Evolutionary conservation across 35 echinoderm and acorn worm species (phyloP), one percentile per base, ranked within the genome.

Genomic region (Lytechinus pictus): DNA sequence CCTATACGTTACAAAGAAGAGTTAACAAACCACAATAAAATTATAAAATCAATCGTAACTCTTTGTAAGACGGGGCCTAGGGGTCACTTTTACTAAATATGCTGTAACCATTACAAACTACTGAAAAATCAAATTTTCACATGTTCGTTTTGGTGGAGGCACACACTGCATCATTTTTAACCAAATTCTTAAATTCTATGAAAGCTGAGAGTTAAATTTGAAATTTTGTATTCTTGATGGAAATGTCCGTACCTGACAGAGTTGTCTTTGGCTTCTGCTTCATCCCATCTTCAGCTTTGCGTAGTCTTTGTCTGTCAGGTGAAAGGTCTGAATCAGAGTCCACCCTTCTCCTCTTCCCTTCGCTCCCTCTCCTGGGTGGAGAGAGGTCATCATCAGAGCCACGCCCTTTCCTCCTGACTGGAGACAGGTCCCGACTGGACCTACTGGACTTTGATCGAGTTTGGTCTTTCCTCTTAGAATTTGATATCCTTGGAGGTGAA

Each of bases 361-460:
- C 8, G 57, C 71, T 8, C 14, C 61, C 51, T 95, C 88, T 99
- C 92, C 97, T 97, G 7, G 94, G 94, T 44, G 97, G 97, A 55
- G 97, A 98, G 54, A 97, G 94, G 57, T 97, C 97, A 29, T 57
- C 94, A 90, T 98, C 96, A 10, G 94, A 95, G 53, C 54, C 53
- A 11, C 13, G n/a, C 54, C 92, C 27, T 93, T 93, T 57, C 92
- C 94, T 94, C 54, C 96, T 95, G 87, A 33, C 13, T 79, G 94
- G 97, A 57, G 97, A 97, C 21, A 61, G 89, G 53, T 97, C 95
- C 89, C 89, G 58, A 7, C 86, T 95, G 21, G 91, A 96, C 3
- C 16, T 52, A 89, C 94, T 91, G 54, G 95, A 94, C 57, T 94
- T 91, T 86, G 95, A 95, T 0, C 66, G 92, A 71, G 72, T 96